A percentile compares a stretch with the other conserved stretches of the same genome.
Conservation (phyloP, 1,140 invertebrate species). For the Brachystomella parvula region DNA sequence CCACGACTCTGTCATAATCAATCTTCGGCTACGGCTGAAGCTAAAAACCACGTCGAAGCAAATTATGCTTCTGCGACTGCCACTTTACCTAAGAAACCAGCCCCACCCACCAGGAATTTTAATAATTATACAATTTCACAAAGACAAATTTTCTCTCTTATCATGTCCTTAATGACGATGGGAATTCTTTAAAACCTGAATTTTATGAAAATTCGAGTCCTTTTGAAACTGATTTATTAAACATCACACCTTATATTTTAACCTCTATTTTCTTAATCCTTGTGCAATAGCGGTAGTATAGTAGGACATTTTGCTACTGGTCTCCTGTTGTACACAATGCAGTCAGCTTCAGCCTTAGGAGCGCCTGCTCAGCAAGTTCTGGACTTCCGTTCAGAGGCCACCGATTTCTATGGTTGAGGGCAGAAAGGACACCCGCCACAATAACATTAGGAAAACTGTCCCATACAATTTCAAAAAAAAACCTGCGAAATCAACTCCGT, state of each 20-base stretch:
- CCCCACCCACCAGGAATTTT: conserved; percentile 14
- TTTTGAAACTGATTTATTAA: background rate
- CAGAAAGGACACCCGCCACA: too few relatives aligned
- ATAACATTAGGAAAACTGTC: too few relatives aligned
- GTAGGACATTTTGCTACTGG: too few relatives aligned
- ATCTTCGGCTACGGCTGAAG: background rate
- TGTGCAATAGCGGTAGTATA: too few relatives aligned
- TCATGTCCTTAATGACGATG: conserved; percentile 8
- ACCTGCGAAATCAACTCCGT: too few relatives aligned
- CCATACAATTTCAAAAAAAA: too few relatives aligned
- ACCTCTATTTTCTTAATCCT: background rate
- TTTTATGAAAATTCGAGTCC: too few relatives aligned
- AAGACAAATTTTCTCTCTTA: conserved; percentile 16
- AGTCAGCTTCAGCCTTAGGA: too few relatives aligned
- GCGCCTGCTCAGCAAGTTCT: too few relatives aligned
- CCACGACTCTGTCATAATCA: background rate
- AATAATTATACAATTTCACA: conserved; percentile 15
- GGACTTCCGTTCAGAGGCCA: too few relatives aligned
- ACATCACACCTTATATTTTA: background rate
- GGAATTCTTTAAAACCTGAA: conserved; percentile 12
- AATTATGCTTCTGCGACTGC: background rate
- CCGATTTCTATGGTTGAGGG: too few relatives aligned
- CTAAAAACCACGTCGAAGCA: background rate
- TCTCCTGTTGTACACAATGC: too few relatives aligned
- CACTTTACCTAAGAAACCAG: conserved; percentile 8